Evolutionary conservation across 2,797 vertebrate genomes (phyloP), one percentile per base, ranked within the genome.

Genomic region (Sebastes trivittatus): DNA sequence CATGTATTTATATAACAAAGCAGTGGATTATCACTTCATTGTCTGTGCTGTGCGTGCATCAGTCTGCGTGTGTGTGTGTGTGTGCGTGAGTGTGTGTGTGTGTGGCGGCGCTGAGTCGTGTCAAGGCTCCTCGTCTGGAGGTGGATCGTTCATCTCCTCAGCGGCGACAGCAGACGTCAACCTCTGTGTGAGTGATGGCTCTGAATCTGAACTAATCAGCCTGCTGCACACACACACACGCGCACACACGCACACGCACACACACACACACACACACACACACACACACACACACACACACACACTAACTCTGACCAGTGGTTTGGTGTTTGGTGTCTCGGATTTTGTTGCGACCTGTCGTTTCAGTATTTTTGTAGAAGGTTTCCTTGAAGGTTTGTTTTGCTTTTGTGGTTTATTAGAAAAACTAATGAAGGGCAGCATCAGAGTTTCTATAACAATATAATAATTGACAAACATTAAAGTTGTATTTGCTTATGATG

Each of bases 131-230:
- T 72, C 42, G 67, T 87, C 77, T 88, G 84, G 81, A 82, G 80
- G 82, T 78, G 86, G 80, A 87, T 89, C 87, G 55, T 93, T 87
- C 81, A 77, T 92, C 89, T 88, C 81, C 72, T 80, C 61, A 32
- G 69, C 5, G 55, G 87, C 36, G 87, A 88, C 89, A 86, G 90
- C 79, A 86, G 78, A 79, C 20, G 86, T 86, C 84, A 87, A 25
- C 69, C 72, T 80, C 67, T 11, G 58, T 64, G 71, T 88, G 91
- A 90, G 70, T 85, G 82, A 89, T 91, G 80, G 63, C 59, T 80
- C 67, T 13, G 75, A 62, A 80, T 81, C 59, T 80, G 69, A 89
- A 89, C 77, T 84, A 84, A 91, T 89, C 89, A 85, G 65, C 52
- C 77, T 27, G 18, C 55, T 27, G 49, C 68, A 13, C 77, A 11